Evolutionary conservation across 1,140 invertebrate genomes (phyloP).

Genomic region (Tetraneura akinire): DNA sequence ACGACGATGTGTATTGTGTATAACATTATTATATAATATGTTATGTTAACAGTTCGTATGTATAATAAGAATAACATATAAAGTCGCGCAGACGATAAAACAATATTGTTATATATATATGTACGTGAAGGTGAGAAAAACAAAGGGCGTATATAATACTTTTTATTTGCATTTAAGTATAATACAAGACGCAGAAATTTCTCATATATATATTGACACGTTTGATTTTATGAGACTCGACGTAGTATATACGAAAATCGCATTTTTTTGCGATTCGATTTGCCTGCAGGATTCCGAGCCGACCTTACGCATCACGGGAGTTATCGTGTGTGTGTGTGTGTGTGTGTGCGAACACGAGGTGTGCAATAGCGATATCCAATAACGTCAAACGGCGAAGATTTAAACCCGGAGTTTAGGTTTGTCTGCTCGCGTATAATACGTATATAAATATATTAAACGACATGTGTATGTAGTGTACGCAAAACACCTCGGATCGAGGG

Average conservation of each 20-base stretch:
- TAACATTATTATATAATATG: background rate
- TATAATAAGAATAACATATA: no score
- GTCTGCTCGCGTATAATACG: background rate
- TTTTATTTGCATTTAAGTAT: background rate
- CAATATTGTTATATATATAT: no score
- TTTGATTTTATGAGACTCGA: constrained; percentile 1
- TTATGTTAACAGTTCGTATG: background rate
- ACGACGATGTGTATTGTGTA: background rate
- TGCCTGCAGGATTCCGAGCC: background rate
- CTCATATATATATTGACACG: background rate
- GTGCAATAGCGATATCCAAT: constrained; percentile 31
- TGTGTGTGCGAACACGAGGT: background rate
- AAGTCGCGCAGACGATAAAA: no score
- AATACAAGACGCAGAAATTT: no score
- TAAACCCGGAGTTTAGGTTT: background rate
- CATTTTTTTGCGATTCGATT: constrained; percentile 27
- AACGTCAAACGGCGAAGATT: constrained; percentile 49
- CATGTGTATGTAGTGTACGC: background rate
- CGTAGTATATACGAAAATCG: background rate
- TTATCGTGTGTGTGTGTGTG: background rate
- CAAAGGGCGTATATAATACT: background rate
- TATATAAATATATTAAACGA: background rate
- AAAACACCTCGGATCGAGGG: constrained; percentile 12
- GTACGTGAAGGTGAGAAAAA: constrained; percentile 10
- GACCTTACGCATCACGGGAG: background rate